These are phyloP conservation scores for Muscina levida DNA, from an alignment of 2,888 invertebrate species.

Conservation along the genomic window DNA sequence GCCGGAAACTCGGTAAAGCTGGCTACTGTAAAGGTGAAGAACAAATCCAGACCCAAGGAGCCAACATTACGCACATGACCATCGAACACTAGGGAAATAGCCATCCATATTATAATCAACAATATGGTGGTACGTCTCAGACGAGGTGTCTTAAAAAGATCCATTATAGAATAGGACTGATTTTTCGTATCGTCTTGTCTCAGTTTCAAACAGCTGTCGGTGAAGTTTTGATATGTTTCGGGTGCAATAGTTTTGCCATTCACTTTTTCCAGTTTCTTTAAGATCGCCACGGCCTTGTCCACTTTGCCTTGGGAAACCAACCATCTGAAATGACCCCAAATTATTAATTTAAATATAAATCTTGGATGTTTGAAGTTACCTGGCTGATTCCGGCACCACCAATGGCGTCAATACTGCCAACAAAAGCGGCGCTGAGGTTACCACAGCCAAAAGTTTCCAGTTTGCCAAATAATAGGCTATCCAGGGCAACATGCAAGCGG, in stretches of 20 bases:
- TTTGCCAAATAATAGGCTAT: slow-evolving; percentile 89
- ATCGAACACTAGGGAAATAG: slow-evolving; percentile 92
- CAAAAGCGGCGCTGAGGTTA: slow-evolving; percentile 88
- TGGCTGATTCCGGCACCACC: slow-evolving; percentile 91
- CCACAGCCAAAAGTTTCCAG: slow-evolving; percentile 89
- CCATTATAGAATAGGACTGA: slow-evolving; percentile 88
- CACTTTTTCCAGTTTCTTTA: slow-evolving; percentile 89
- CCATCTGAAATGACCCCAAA: slow-evolving; percentile 84
- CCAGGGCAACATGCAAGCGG: slow-evolving; percentile 90
- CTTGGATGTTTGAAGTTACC: slow-evolving; percentile 80
- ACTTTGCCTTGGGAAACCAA: slow-evolving; percentile 91
- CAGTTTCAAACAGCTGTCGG: slow-evolving; percentile 84
- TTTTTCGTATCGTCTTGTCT: slow-evolving; percentile 87
- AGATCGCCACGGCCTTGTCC: slow-evolving; percentile 88
- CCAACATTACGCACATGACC: slow-evolving; percentile 94
- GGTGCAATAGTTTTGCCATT: slow-evolving; percentile 89
- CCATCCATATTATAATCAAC: slow-evolving; percentile 92
- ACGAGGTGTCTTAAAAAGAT: slow-evolving; percentile 89
- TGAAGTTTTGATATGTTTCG: slow-evolving; percentile 86
- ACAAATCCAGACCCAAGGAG: slow-evolving; percentile 90
- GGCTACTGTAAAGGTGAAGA: slow-evolving; percentile 91
- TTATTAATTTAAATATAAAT: not conserved
- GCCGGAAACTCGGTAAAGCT: slow-evolving; percentile 92
- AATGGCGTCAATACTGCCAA: slow-evolving; percentile 87
- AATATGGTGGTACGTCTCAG: slow-evolving; percentile 88